Base-by-base conservation (phyloP, 2,797 vertebrate genomes). In the Babyrousa celebensis region DNA sequence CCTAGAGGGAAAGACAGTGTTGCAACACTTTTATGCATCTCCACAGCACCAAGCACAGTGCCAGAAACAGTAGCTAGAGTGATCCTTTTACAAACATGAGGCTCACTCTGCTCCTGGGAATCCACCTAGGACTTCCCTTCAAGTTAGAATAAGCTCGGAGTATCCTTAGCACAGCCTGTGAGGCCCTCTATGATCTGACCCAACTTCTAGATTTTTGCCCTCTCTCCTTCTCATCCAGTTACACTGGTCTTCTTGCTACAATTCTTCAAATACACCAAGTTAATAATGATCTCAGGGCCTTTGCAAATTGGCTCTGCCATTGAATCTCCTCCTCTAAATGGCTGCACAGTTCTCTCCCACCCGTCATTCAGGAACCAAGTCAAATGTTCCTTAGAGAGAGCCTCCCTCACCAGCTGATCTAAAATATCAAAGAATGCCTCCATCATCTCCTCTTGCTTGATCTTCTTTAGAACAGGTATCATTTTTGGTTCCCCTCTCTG, bases 231-330 rank as follows among this genome's bases (percentile, higher is more conserved):
- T 60, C 79, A 93, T 87, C 25, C 18, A 29, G 40, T 83, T 82
- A 62, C 23, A 18, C 5, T 71, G 14, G 7, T 21, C 62, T 91
- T 79, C 48, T 58, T 56, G 43, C 65, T 68, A 0, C 88, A 25
- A 25, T 63, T 77, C 72, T 18, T 89, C 74, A 94, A 74, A 87
- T 18, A n/a, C 20, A 63, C 67, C 78, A 86, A 65, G 40, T 12
- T 72, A 16, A 20, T 27, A 32, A 80, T 43, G 16, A 1, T 77
- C n/a, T 84, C 58, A 18, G 36, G n/a, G 20, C 29, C 29, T 94
- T 90, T 93, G 83, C 87, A 86, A 29, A 85, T 86, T 70, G 70
- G 18, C 71, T 75, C 43, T 52, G 25, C 65, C 62, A 54, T 63
- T 58, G 54, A 91, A 60, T 72, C 16, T 70, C 23, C 91, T 83